These are phyloP conservation scores for Centropyge bicolor DNA, from an alignment of 2,797 vertebrate species.

Conservation along the genomic window DNA sequence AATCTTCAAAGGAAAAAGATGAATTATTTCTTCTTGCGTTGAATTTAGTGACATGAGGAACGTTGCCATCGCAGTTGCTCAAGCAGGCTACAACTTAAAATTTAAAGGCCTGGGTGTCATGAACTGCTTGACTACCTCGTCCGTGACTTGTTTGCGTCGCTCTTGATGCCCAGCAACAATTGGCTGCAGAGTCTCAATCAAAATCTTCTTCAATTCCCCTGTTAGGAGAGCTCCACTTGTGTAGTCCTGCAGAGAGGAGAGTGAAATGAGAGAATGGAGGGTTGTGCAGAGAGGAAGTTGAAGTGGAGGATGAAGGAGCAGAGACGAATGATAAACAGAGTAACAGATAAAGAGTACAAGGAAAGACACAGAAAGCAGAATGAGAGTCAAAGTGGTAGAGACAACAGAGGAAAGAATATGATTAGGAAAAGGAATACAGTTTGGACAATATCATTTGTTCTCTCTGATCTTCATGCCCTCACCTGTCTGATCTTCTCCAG, in stretches of 20 bases:
- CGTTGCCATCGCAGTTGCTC: neutral
- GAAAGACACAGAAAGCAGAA: neutral
- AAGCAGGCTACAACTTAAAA: conserved; percentile 85
- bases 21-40: conserved; percentile 8
- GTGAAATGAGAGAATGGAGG: neutral
- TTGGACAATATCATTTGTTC: neutral
- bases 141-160: conserved; percentile 91
- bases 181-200: conserved; percentile 95
- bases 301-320: neutral
- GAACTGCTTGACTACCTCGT: conserved; percentile 90
- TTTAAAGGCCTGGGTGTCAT: conserved; percentile 93
- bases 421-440: neutral
- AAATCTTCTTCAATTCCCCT: conserved; percentile 94
- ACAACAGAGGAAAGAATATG: neutral
- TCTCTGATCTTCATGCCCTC: conserved; percentile 22
- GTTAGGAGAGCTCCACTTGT: conserved; percentile 93
- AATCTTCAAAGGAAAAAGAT: conserved; percentile 16
- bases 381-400: neutral
- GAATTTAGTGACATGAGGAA: conserved; percentile 14
- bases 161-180: conserved; percentile 93
- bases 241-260: conserved; percentile 88
- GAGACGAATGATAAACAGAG: conserved; percentile 2
- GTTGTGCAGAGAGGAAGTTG: neutral
- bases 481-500: conserved; percentile 96
- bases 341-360: neutral